These are phyloP conservation scores for Picus viridis DNA, from an alignment of 2,797 vertebrate species.

Conservation along the genomic window DNA sequence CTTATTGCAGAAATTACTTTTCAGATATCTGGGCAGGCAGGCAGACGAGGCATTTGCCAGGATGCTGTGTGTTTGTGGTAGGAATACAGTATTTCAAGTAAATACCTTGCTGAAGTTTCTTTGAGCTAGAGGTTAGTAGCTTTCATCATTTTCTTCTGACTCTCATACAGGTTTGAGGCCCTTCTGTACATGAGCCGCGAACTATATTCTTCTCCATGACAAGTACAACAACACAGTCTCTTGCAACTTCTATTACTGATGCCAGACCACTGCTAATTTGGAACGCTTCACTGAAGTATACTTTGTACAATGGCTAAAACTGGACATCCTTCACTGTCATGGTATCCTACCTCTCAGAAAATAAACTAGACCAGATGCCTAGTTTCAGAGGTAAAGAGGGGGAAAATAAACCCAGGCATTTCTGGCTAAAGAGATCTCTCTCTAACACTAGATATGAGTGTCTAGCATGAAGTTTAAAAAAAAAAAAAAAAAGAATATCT, in stretches of 20 bases:
- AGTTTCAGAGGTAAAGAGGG: neutral
- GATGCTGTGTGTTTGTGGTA: neutral
- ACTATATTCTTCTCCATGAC: slow-evolving; percentile 11
- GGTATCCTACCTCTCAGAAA: neutral
- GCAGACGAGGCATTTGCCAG: neutral
- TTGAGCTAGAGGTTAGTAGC: neutral
- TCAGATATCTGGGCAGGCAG: neutral
- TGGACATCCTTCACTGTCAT: neutral
- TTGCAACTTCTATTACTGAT: slow-evolving; percentile 3
- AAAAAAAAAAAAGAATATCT: neutral
- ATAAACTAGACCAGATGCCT: neutral
- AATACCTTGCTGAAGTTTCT: neutral
- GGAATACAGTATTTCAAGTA: neutral
- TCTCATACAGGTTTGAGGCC: neutral
- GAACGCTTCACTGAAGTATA: neutral
- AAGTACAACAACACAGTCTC: neutral
- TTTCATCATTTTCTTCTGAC: neutral
- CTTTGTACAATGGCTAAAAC: neutral
- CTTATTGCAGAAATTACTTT: neutral
- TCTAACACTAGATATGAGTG: fast-evolving
- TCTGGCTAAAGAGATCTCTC: neutral
- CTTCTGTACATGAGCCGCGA: slow-evolving; percentile 13
- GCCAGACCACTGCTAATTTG: slow-evolving; percentile 38
- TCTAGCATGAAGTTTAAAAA: neutral
- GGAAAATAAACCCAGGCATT: neutral